phyloP scores from a whole-genome alignment of 2,888 invertebrate genomes.

The Rambutsinella grinnellia region DNA sequence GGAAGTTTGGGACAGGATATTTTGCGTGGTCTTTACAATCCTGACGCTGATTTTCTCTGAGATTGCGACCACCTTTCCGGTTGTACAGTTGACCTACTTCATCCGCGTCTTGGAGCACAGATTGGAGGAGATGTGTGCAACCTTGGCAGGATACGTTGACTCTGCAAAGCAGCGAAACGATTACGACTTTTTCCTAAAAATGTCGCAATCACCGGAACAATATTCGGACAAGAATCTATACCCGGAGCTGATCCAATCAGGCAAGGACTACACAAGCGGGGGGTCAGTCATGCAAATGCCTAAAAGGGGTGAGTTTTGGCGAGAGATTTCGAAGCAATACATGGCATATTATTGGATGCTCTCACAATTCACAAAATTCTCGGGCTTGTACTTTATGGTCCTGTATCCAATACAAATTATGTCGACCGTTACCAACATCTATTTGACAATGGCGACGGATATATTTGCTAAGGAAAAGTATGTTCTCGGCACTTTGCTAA shows the following conservation, averaged over 20 bases:
- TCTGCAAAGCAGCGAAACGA: neutral
- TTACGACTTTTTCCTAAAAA: neutral
- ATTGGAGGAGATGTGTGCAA: neutral
- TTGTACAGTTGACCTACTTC: neutral
- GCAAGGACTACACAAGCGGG: neutral
- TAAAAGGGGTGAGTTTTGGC: constrained; percentile 30
- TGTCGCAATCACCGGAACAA: neutral
- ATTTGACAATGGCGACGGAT: neutral
- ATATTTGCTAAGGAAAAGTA: neutral
- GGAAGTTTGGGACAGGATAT: neutral
- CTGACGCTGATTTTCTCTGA: neutral
- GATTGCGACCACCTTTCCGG: neutral
- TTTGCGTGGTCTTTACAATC: neutral
- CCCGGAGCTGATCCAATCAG: neutral
- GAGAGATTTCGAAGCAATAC: constrained; percentile 17
- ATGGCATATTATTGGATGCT: constrained; percentile 31
- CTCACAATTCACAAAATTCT: constrained; percentile 13
- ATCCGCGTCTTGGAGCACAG: neutral
- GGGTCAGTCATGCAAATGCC: no score
- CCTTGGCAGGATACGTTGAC: neutral
- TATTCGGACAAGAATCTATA: neutral
- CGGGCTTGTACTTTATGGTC: constrained; percentile 34
- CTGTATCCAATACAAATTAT: constrained; percentile 33
- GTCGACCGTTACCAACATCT: constrained; percentile 24
- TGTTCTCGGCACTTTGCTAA: neutral